A percentile compares a stretch with the other conserved stretches of the same genome.
Conservation (phyloP, 2,888 invertebrate genomes). For the Troglohyphantes excavatus region DNA sequence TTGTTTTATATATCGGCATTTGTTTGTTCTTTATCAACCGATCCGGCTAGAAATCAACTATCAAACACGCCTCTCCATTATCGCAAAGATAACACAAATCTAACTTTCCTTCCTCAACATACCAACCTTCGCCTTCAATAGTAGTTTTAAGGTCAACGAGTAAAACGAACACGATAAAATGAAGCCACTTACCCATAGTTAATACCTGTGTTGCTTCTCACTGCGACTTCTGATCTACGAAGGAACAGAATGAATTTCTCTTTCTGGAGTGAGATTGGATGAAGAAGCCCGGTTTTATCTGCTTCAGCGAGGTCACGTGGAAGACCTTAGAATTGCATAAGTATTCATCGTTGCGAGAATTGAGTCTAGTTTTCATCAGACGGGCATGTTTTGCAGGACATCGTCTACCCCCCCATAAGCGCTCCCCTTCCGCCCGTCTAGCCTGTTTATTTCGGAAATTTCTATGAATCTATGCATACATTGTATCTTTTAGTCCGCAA, state of each 20-base stretch:
- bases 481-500: too few relatives aligned
- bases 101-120: background rate
- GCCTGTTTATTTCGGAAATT: background rate
- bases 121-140: background rate
- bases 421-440: background rate
- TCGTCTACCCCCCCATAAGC: background rate
- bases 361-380: background rate
- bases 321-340: background rate
- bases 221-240: background rate
- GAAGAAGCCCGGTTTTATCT: background rate
- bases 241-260: background rate
- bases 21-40: too few relatives aligned
- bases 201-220: background rate
- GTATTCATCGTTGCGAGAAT: background rate
- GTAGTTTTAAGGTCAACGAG: background rate
- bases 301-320: background rate
- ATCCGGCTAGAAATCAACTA: too few relatives aligned
- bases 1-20: too few relatives aligned
- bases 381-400: background rate
- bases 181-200: background rate
- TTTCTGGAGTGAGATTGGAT: background rate
- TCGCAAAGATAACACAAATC: background rate
- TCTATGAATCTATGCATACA: background rate
- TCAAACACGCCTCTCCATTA: background rate
- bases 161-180: background rate